Percentiles rank a stretch among this genome's conserved stretches.
These are phyloP conservation scores for Oncorhynchus gorbuscha DNA, from an alignment of 2,113 vertebrate species.

Conservation along the genomic window DNA sequence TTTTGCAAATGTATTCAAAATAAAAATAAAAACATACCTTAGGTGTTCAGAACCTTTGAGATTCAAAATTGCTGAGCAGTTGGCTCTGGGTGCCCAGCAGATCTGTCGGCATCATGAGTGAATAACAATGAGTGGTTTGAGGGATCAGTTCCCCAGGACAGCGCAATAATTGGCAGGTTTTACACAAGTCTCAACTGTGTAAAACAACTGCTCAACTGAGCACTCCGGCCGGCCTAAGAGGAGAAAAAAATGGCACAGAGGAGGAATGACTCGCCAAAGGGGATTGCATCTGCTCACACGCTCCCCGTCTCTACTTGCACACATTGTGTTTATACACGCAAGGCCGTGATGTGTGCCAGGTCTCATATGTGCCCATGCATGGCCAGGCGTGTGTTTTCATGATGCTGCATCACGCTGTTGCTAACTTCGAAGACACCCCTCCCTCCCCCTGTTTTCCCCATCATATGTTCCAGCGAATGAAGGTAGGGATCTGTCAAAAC, in stretches of 20 bases:
- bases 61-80: constrained; percentile 45
- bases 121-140: constrained; percentile 71
- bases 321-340: constrained; percentile 15
- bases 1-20: too few species aligned
- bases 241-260: constrained; percentile 64
- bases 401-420: constrained; percentile 21
- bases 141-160: constrained; percentile 61
- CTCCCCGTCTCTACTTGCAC: constrained; percentile 10
- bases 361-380: constrained; percentile 22
- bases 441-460: not conserved
- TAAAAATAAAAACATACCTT: too few species aligned
- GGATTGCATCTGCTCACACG: constrained; percentile 33
- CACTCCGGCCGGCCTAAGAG: constrained; percentile 56
- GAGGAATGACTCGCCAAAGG: constrained; percentile 32
- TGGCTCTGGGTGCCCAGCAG: constrained; percentile 58
- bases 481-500: too few species aligned
- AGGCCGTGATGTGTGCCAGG: constrained; percentile 12
- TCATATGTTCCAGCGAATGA: too few species aligned
- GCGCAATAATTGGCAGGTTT: constrained; percentile 59
- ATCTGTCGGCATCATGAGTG: constrained; percentile 63
- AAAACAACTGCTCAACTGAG: too few species aligned
- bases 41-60: too few species aligned
- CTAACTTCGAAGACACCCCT: constrained; percentile 19
- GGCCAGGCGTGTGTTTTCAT: constrained; percentile 41
- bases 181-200: constrained; percentile 64